Base-by-base conservation (phyloP, 1,140 invertebrate genomes). In the Melipona quadrifasciata region DNA sequence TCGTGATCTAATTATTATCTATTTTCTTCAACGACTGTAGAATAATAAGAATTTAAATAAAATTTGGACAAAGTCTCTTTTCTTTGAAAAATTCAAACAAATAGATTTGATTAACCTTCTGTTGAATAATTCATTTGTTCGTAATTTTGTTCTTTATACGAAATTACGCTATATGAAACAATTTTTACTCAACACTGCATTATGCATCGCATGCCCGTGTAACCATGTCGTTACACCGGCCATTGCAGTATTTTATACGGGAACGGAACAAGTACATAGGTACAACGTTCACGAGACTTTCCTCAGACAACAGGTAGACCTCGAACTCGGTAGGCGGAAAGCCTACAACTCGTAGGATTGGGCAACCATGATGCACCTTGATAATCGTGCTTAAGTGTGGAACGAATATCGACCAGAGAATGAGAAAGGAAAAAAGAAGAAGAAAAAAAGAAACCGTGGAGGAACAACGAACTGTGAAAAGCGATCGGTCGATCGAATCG, bases 311-410 rank as follows among this genome's bases (percentile, higher is more conserved):
- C 53, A 84, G 53, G 71, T 76, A 83, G 55, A 14, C 53, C 27
- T 39, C 24, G 51, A 61, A 51, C 65, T 68, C 55, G 76, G 57
- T 61, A 72, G 58, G 82, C 58, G 81, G 72, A 82, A 77, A 82
- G 34, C 12, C 57, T 21, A 19, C 58, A 21, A 53, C 24, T 75
- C 31, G 61, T 67, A 19, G 64, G 73, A 77, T 82, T 82, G 81
- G 51, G 64, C 53, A 82, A 77, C 73, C 77, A 31, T n/a, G 75
- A 88, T 87, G 86, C 86, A 76, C 61, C 61, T 80, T 71, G 86
- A 72, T 87, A 72, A 65, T 61, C 72, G 82, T 73, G 72, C 24
- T 53, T 55, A 71, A 67, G n/a, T 58, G 24, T 79, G 81, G 57
- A 84, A 84, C 80, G 71, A 51, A n/a, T 34, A 55, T 67, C 31